Evolutionary conservation across 1,140 invertebrate genomes (phyloP).

Genomic region (Choristoneura fumiferana): DNA sequence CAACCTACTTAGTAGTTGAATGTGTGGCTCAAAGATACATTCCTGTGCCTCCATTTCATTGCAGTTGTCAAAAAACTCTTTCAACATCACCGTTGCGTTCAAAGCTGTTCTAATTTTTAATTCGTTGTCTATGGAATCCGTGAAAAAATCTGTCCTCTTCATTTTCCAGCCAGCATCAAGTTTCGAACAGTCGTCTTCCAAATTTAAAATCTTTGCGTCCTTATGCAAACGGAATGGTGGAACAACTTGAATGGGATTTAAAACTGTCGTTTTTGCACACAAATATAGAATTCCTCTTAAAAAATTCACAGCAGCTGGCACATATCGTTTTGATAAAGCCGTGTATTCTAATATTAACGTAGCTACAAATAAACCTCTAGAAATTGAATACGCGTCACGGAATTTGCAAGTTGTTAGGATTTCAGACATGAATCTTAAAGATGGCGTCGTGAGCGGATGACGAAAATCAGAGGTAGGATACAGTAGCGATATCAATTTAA

Average conservation of each 20-base stretch:
- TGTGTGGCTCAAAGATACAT: slow-evolving; percentile 67
- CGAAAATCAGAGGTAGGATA: slow-evolving; percentile 94
- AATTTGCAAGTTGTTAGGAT: slow-evolving; percentile 84
- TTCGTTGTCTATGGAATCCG: slow-evolving; percentile 77
- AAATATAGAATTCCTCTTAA: slow-evolving; percentile 84
- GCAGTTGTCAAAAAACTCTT: slow-evolving; percentile 79
- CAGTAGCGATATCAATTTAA: slow-evolving; percentile 87
- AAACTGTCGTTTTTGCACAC: slow-evolving; percentile 78
- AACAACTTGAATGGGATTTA: slow-evolving; percentile 79
- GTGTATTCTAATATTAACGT: slow-evolving; percentile 89
- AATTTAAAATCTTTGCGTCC: slow-evolving; percentile 78
- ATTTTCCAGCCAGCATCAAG: slow-evolving; percentile 48
- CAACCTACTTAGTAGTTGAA: slow-evolving; percentile 67
- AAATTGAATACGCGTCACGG: slow-evolving; percentile 82
- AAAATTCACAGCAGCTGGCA: slow-evolving; percentile 89
- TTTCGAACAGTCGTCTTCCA: slow-evolving; percentile 73
- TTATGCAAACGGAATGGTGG: slow-evolving; percentile 82
- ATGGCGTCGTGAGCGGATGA: slow-evolving; percentile 91
- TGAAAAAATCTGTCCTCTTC: slow-evolving; percentile 74
- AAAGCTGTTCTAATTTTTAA: slow-evolving; percentile 81
- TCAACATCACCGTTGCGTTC: slow-evolving; percentile 77
- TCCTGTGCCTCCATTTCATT: slow-evolving; percentile 77
- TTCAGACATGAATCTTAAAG: slow-evolving; percentile 89
- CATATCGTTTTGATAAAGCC: slow-evolving; percentile 87
- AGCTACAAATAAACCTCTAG: slow-evolving; percentile 88